Evolutionary conservation across 2,888 invertebrate genomes (phyloP), one percentile per base, ranked within the genome.

Genomic region (Dolichopus griseipennis): DNA sequence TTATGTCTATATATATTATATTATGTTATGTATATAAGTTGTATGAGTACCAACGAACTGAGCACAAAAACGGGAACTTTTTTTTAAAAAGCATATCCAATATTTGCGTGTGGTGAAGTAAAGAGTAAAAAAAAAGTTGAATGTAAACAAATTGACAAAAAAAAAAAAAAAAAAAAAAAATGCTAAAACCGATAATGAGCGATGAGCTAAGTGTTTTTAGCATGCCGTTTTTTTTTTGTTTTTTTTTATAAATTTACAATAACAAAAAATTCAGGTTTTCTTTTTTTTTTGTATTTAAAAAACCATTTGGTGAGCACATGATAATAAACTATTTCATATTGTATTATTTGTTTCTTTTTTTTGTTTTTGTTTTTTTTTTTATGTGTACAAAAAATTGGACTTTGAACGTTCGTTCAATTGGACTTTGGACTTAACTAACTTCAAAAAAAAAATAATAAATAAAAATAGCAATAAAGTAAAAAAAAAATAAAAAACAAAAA

Each of bases 231-330:
- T n/a, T n/a, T n/a, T n/a, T n/a, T n/a, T n/a, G n/a, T n/a, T n/a
- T n/a, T n/a, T n/a, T n/a, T n/a, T 41, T 9, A 41, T 27, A 27
- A 41, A 9, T 41, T 41, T 7, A 12, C 15, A 41, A 41, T 41
- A 41, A 27, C 2, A 27, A 18, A 52, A 52, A 52, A 18, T 52
- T 52, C 52, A 52, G 52, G 52, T 52, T 52, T 27, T 27, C 2
- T 27, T 27, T 27, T 27, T 27, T 27, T 52, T 52, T 52, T 52
- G 52, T 52, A 15, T 52, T 27, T 27, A 5, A 52, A 15, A 52
- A 52, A 52, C 52, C 52, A 52, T 52, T 52, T 52, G 52, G 52
- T 52, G 15, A 52, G 52, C 52, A 52, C 52, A 52, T 52, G 52
- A 52, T 52, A 52, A 37, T 37, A 37, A 37, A 52, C 52, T 18